Percentiles rank a stretch among this genome's conserved stretches.
Evolutionary conservation across 2,797 vertebrate species (phyloP).

Genomic region (Varecia variegata): DNA sequence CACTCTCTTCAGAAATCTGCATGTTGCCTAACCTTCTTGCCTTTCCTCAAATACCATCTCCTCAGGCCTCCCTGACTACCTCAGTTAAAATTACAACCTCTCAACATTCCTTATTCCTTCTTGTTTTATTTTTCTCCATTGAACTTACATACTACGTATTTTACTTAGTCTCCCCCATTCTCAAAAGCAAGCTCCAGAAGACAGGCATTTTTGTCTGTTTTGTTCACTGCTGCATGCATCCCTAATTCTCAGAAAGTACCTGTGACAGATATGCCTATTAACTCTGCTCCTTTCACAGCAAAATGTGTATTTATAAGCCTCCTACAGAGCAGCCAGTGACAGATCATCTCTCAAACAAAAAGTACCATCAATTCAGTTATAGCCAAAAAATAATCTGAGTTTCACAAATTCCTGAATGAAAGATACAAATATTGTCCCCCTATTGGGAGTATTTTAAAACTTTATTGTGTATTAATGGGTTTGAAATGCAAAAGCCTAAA

Average conservation of each 20-base stretch:
- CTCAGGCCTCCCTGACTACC: not conserved
- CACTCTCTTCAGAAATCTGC: not conserved
- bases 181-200: not conserved
- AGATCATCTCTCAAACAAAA: not conserved
- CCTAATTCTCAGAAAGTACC: not conserved
- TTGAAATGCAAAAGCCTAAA: conserved; percentile 17
- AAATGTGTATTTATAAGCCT: not conserved
- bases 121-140: not conserved
- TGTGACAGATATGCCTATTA: not conserved
- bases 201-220: not conserved
- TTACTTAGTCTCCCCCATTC: not conserved
- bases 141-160: not conserved
- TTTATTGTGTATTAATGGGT: not conserved
- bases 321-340: not conserved
- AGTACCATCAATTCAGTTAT: not conserved
- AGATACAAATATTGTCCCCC: not conserved
- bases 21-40: not conserved
- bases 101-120: not conserved
- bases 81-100: not conserved
- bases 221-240: not conserved
- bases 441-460: not conserved
- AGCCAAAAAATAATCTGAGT: not conserved
- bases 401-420: not conserved
- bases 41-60: not conserved
- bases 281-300: not conserved